Base-by-base conservation (phyloP, 2,797 vertebrate genomes). In the Arctocebus calabarensis region DNA sequence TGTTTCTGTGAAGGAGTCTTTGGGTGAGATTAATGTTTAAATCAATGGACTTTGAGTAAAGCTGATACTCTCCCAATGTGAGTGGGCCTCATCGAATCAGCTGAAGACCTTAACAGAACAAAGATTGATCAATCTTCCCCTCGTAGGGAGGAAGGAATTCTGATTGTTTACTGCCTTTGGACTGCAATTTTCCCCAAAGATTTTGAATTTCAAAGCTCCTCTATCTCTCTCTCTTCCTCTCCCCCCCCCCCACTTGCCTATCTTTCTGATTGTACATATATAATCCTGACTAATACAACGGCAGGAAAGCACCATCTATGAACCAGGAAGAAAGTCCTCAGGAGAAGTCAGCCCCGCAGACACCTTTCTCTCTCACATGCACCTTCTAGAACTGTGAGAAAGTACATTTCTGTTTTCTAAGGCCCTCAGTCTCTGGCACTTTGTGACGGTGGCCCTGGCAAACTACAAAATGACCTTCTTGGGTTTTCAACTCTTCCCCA, bases 161-260 rank as follows among this genome's bases (percentile, higher is more conserved):
- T 14, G 16, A 16, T n/a, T 71, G 29, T 5, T 11, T 17, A 81
- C 55, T 66, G 5, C 61, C 20, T 90, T 64, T 70, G 27, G 37
- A 37, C 23, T 45, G 13, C 7, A n/a, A 20, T 11, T 57, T 20
- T 57, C 84, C 20, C 37, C n/a, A 48, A 10, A 92, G 29, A 82
- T 79, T 89, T 43, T 95, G 12, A 16, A 74, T 83, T 86, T 6
- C 48, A 32, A 61, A 95, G 68, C 61, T 59, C 79, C n/a, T 19
- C 13, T 81, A 2, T 75, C 3, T 71, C 5, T 89, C 4, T 71
- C 13, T 29, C 7, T 92, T 52, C 14, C 48, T 16, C 48, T 52
- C 48, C 14, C 14, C 4, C 48, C 48, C 48, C 3, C 14, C 48
- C 4, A 52, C 48, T 14, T 52, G 16, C 48, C 48, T 52, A 16